These are phyloP conservation scores for Pristiophorus japonicus DNA, from an alignment of 2,113 vertebrate genomes.

Conservation along the genomic window DNA sequence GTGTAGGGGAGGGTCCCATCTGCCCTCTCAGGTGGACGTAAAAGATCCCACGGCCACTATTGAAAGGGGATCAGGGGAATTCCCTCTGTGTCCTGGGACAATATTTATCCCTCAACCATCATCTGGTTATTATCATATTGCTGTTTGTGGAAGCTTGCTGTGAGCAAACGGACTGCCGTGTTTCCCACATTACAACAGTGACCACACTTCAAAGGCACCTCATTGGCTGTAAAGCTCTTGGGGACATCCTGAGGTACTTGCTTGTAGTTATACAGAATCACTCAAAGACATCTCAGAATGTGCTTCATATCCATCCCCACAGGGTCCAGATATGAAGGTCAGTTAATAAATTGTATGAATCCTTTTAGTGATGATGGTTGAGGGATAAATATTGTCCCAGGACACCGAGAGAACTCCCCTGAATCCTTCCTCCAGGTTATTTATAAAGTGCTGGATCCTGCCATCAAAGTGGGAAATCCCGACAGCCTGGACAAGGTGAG, in stretches of 20 bases:
- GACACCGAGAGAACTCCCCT: too few species aligned
- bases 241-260: background rate
- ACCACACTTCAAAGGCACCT: too few species aligned
- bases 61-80: background rate
- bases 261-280: background rate
- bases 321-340: background rate
- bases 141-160: background rate
- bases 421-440: constrained; percentile 67
- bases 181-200: background rate
- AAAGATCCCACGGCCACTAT: background rate
- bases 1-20: too few species aligned
- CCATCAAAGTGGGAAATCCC: constrained; percentile 69
- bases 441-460: constrained; percentile 80
- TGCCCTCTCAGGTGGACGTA: background rate
- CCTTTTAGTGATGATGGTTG: too few species aligned
- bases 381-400: too few species aligned
- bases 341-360: background rate
- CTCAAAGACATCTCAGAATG: background rate
- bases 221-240: background rate
- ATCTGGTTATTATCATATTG: background rate
- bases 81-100: background rate
- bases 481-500: constrained; percentile 75
- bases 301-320: background rate
- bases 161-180: background rate
- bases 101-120: too few species aligned